Evolutionary conservation across 1,140 invertebrate species (phyloP).

Genomic region (Phthorimaea operculella): DNA sequence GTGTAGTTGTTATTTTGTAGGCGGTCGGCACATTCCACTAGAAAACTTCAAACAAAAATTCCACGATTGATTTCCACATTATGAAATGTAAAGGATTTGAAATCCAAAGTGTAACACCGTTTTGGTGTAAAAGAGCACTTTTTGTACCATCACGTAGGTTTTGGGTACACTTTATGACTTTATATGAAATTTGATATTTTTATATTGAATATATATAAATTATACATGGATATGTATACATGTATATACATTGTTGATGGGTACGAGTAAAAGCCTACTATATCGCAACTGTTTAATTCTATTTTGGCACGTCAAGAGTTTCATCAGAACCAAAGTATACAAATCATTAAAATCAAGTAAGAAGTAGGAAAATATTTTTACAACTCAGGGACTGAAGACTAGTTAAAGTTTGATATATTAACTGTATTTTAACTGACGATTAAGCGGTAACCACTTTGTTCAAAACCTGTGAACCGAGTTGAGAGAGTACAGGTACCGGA

Average conservation of each 20-base stretch:
- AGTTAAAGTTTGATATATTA: conserved; percentile 67
- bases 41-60: conserved; percentile 58
- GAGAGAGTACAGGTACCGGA: conserved; percentile 53
- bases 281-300: conserved; percentile 67
- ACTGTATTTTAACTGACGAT: conserved; percentile 64
- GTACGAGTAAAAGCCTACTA: conserved; percentile 64
- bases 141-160: conserved; percentile 68
- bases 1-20: conserved; percentile 61
- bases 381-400: conserved; percentile 67
- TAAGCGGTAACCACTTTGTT: conserved; percentile 58
- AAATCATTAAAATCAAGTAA: conserved; percentile 66
- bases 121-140: conserved; percentile 55
- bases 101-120: conserved; percentile 54
- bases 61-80: conserved; percentile 66
- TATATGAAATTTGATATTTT: conserved; percentile 69
- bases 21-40: conserved; percentile 67
- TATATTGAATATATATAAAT: conserved; percentile 69
- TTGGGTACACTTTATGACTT: conserved; percentile 69
- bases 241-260: conserved; percentile 68
- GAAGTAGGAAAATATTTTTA: conserved; percentile 67
- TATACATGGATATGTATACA: conserved; percentile 68
- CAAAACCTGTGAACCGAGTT: conserved; percentile 61
- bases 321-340: conserved; percentile 68
- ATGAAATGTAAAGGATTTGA: conserved; percentile 56
- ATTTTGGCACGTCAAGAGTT: conserved; percentile 65